A percentile compares a stretch with the other conserved stretches of the same genome.
Evolutionary conservation across 1,140 invertebrate genomes (phyloP).

Genomic region (Nasonia vitripennis): DNA sequence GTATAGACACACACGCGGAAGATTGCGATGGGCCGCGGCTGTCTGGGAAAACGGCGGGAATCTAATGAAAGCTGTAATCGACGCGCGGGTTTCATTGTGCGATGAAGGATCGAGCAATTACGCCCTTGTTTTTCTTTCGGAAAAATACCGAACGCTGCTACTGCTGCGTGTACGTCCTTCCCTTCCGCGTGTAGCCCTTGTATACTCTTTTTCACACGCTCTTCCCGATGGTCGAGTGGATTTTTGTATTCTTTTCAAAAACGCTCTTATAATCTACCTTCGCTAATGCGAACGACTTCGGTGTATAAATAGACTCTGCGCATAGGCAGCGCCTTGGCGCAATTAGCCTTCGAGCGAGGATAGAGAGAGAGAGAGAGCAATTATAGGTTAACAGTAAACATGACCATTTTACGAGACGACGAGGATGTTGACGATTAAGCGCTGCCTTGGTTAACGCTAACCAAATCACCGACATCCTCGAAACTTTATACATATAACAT

Average conservation of each 20-base stretch:
- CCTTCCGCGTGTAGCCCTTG: not conserved
- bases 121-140: not conserved
- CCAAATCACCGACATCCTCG: not conserved
- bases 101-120: not conserved
- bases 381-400: not conserved
- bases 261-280: too few species aligned
- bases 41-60: not conserved
- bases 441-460: not conserved
- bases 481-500: not conserved
- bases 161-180: not conserved
- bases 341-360: not conserved
- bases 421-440: not conserved
- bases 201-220: not conserved
- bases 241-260: too few species aligned
- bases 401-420: not conserved
- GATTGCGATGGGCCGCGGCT: not conserved
- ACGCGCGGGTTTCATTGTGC: too few species aligned
- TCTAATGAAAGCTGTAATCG: slow-evolving; percentile 28
- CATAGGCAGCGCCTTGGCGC: too few species aligned
- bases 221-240: not conserved
- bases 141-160: too few species aligned
- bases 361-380: not conserved
- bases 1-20: not conserved
- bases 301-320: too few species aligned
- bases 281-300: not conserved